Percentiles rank a stretch among this genome's conserved stretches.
These are phyloP conservation scores for Megaceryle maxima DNA, from an alignment of 2,113 vertebrate genomes.

Conservation along the genomic window DNA sequence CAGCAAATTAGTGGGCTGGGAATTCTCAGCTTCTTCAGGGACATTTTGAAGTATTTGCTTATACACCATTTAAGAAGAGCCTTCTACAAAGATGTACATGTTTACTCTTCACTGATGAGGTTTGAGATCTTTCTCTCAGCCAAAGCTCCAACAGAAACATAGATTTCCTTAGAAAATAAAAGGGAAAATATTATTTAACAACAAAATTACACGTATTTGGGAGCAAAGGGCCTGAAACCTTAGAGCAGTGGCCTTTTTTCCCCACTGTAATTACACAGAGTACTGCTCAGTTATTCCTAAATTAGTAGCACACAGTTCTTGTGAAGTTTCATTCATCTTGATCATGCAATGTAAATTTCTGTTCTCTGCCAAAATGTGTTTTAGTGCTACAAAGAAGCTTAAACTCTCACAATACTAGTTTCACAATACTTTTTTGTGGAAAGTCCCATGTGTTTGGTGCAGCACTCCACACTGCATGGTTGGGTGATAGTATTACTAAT, in stretches of 20 bases:
- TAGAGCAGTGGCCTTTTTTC: neutral
- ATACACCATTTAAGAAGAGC: neutral
- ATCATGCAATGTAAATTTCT: neutral
- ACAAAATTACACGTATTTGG: neutral
- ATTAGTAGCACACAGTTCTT: conserved; percentile 10
- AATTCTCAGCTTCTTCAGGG: neutral
- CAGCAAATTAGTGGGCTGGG: neutral
- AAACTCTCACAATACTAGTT: neutral
- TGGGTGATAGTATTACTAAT: neutral
- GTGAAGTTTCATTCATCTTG: neutral
- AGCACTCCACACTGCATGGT: accelerated
- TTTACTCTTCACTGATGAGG: neutral
- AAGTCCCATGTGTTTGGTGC: neutral
- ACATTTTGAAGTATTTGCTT: neutral
- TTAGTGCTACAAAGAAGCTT: neutral
- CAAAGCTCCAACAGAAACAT: neutral
- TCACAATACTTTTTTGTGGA: neutral
- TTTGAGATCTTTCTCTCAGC: neutral
- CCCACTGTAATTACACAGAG: neutral
- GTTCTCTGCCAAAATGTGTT: neutral
- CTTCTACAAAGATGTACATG: neutral
- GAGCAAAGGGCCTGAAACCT: neutral
- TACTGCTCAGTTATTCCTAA: neutral
- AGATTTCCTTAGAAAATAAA: neutral
- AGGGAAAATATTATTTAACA: neutral